Percentiles rank a stretch among this genome's conserved stretches.
These are phyloP conservation scores for Platycercus adscitus DNA, from an alignment of 2,113 vertebrate genomes.

Conservation along the genomic window DNA sequence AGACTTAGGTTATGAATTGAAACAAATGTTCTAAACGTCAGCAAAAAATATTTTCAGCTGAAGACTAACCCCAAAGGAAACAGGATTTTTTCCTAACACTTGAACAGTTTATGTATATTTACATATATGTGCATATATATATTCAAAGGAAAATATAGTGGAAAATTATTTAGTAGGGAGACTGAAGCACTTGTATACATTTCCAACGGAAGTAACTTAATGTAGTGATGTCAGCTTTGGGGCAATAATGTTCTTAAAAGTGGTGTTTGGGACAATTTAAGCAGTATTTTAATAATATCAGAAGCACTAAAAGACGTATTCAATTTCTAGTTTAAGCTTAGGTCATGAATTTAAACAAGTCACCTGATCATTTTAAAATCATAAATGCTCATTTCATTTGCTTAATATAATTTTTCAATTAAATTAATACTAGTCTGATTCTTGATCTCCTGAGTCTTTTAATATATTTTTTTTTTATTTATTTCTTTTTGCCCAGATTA, in stretches of 20 bases:
- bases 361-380: not conserved
- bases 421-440: not conserved
- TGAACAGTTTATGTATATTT: not conserved
- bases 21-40: not conserved
- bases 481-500: not conserved
- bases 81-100: rapidly evolving
- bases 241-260: not conserved
- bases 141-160: not conserved
- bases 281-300: not conserved
- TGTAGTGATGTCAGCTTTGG: not conserved
- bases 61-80: not conserved
- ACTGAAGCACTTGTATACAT: not conserved
- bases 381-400: not conserved
- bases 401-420: not conserved
- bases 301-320: not conserved
- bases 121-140: not conserved
- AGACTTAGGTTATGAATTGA: not conserved
- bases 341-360: not conserved
- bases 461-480: not conserved
- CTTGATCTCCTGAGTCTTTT: not conserved
- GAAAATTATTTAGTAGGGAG: not conserved
- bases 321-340: not conserved
- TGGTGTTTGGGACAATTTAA: not conserved
- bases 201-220: not conserved
- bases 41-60: not conserved